Base-by-base conservation (phyloP, 2,113 vertebrate species). In the Cephalopterus ornatus region DNA sequence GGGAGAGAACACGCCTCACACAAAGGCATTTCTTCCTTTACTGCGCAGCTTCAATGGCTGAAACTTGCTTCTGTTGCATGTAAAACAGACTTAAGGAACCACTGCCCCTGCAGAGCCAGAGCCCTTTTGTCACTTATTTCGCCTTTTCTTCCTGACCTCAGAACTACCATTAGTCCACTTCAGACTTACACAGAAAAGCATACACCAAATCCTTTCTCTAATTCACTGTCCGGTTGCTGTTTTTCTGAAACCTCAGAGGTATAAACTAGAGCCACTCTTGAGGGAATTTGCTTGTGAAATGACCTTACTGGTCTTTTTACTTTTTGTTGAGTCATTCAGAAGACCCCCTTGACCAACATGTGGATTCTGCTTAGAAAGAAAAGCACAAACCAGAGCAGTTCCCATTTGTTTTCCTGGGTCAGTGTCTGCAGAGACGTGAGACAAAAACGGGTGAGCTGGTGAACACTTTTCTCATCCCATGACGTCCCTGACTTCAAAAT, bases 401-500 rank as follows among this genome's bases (percentile, higher is more conserved):
- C 50, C 52, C 33, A 4, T 35, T 63, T 61, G 30, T 30, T 72
- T 68, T 27, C 47, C 44, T 35, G 17, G 15, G 20, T n/a, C 55
- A 32, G 33, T 35, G 63, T 9, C 61, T 66, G 27, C 19, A 52
- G 23, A 35, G 42, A 58, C 2, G 2, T 0, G 13, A 47, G 44
- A 35, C 22, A 65, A 23, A 37, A n/a, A n/a, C 22, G 6, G 20
- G 14, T 20, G 65, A 68, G 47, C 47, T 68, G 66, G 10, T 39
- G 23, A 75, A 12, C 2, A 19, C 28, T 53, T 14, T 37, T 63
- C 42, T 20, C 71, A 59, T 11, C 63, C 41, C 8, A 3, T 0
- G 0, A 5, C 3, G 9, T 16, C 19, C 61, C 52, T 22, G 8
- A 24, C 42, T 14, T 46, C 62, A 46, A 0, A 0, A 12, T 4